Conservation (phyloP, 2,888 invertebrate species). For the Eledone cirrhosa region DNA sequence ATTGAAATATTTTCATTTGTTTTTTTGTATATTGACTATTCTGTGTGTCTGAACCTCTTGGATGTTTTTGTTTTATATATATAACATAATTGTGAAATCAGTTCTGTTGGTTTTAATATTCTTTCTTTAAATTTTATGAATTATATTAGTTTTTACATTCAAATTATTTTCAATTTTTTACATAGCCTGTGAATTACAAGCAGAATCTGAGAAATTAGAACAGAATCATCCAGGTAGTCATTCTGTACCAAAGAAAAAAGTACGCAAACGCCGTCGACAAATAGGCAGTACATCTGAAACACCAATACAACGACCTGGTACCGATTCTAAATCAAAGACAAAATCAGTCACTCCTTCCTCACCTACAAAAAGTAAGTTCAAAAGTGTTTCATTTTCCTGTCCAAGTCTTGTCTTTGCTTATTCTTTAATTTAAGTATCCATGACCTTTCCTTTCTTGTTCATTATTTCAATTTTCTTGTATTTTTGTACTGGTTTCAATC, state of each 20-base stretch:
- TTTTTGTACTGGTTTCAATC: too few relatives aligned
- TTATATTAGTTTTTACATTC: too few relatives aligned
- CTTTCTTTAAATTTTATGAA: too few relatives aligned
- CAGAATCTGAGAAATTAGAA: constrained; percentile 28
- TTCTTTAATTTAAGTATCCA: not conserved
- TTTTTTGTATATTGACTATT: too few relatives aligned
- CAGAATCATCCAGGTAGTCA: constrained; percentile 11
- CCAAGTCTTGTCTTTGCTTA: not conserved
- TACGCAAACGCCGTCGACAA: constrained; percentile 37
- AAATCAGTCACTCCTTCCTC: constrained; percentile 43
- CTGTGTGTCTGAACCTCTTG: too few relatives aligned
- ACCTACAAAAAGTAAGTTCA: constrained; percentile 46
- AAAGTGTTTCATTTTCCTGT: not conserved
- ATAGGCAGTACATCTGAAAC: constrained; percentile 34
- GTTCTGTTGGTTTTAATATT: too few relatives aligned
- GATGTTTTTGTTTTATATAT: too few relatives aligned
- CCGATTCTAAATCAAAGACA: constrained; percentile 30
- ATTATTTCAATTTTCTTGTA: too few relatives aligned
- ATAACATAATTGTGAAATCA: too few relatives aligned
- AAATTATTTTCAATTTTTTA: too few relatives aligned
- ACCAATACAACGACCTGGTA: constrained; percentile 29
- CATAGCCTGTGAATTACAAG: constrained; percentile 32
- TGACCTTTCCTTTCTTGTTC: not conserved
- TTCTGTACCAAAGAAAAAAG: constrained; percentile 39
- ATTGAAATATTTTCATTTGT: too few relatives aligned